phyloP scores from a whole-genome alignment of 2,888 invertebrate genomes.

The Conistra vaccinii region DNA sequence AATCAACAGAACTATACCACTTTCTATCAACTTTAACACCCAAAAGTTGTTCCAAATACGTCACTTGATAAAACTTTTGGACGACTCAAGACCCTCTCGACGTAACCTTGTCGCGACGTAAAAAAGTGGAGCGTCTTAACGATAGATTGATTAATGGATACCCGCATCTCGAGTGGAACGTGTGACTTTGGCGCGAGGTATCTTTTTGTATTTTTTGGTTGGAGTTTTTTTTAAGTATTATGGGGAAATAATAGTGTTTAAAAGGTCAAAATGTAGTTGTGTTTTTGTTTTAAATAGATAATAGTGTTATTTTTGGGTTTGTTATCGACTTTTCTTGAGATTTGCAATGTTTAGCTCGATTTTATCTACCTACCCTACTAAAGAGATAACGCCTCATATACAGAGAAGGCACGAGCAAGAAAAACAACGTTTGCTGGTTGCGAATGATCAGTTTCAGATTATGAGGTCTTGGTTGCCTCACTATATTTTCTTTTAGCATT shows the following conservation, averaged over 20 bases:
- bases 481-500: not conserved
- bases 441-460: not conserved
- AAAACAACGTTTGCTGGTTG: too few species aligned
- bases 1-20: constrained; percentile 31
- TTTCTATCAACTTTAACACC: constrained; percentile 21
- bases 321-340: too few species aligned
- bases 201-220: constrained; percentile 56
- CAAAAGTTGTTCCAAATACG: constrained; percentile 45
- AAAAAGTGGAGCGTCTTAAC: constrained; percentile 64
- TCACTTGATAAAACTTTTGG: constrained; percentile 59
- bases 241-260: constrained; percentile 24
- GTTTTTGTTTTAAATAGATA: not conserved
- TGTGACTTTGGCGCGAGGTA: constrained; percentile 63
- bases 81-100: constrained; percentile 51
- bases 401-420: too few species aligned
- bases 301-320: not conserved
- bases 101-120: constrained; percentile 66
- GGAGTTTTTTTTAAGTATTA: constrained; percentile 30
- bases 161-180: constrained; percentile 48
- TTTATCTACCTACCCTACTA: too few species aligned
- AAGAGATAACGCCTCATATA: too few species aligned
- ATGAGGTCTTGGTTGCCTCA: too few species aligned
- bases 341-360: not conserved
- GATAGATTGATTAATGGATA: constrained; percentile 72
- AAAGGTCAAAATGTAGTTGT: not conserved